phyloP scores from a whole-genome alignment of 2,888 invertebrate genomes.

The Mayetiola destructor region DNA sequence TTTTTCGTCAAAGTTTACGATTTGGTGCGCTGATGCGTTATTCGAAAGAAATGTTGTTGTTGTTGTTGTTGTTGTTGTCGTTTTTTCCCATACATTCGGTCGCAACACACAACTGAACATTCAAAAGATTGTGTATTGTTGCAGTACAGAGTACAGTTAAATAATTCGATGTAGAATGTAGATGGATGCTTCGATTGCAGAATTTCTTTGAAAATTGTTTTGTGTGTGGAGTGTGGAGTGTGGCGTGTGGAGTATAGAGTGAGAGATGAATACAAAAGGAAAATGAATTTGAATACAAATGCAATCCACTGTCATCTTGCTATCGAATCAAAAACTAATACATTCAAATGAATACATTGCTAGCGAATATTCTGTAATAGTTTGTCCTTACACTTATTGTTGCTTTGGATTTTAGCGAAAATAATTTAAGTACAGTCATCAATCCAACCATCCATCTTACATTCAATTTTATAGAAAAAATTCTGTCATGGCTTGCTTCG shows the following conservation, averaged over 20 bases:
- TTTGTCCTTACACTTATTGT: too few relatives aligned
- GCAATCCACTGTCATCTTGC: too few relatives aligned
- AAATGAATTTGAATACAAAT: conserved; percentile 5
- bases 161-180: too few relatives aligned
- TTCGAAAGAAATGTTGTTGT: background rate
- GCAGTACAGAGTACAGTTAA: too few relatives aligned
- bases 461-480: too few relatives aligned
- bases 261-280: conserved; percentile 1
- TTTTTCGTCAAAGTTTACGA: background rate
- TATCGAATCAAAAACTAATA: too few relatives aligned
- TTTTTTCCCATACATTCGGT: background rate
- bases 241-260: background rate
- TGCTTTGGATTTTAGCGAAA: background rate
- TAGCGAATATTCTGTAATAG: too few relatives aligned
- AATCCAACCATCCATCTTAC: too few relatives aligned
- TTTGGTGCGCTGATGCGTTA: conserved; percentile 12
- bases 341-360: too few relatives aligned
- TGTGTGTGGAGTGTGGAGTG: background rate
- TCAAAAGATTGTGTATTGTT: too few relatives aligned
- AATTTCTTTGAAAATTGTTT: background rate
- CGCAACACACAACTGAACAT: background rate
- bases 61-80: background rate
- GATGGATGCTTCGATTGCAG: too few relatives aligned
- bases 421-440: background rate
- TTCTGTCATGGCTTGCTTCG: background rate